Evolutionary conservation across 2,113 vertebrate species (phyloP).

Genomic region (Oncorhynchus kisutch): DNA sequence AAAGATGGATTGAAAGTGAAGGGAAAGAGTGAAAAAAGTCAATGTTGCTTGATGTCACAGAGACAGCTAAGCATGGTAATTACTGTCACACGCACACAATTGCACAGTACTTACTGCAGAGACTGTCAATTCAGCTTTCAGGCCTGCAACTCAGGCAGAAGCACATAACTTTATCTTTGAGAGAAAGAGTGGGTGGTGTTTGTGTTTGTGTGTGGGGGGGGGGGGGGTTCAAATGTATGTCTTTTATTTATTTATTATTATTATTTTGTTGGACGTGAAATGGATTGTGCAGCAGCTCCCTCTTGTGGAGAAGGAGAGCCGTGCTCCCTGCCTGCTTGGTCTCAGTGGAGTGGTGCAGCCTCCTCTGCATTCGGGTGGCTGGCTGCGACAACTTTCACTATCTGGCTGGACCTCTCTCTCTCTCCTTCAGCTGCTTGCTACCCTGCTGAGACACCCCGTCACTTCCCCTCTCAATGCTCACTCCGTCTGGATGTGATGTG

Average conservation of each 20-base stretch:
- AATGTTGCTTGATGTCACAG: constrained; percentile 62
- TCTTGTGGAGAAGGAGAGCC: constrained; percentile 84
- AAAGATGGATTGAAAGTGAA: constrained; percentile 60
- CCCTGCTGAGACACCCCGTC: constrained; percentile 16
- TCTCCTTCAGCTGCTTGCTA: constrained; percentile 42
- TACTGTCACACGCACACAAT: constrained; percentile 66
- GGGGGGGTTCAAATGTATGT: no score
- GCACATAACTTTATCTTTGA: constrained; percentile 59
- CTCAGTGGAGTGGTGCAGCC: neutral
- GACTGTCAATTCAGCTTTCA: constrained; percentile 62
- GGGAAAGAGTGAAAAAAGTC: constrained; percentile 49
- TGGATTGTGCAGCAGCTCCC: constrained; percentile 94
- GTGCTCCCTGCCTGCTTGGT: constrained; percentile 25
- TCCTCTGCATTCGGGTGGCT: constrained; percentile 32
- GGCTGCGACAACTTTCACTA: constrained; percentile 41
- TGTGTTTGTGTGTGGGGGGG: no score
- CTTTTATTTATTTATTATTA: constrained; percentile 9
- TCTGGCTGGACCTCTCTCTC: neutral
- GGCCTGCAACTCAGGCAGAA: constrained; percentile 49
- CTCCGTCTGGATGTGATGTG: constrained; percentile 41
- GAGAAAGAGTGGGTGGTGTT: constrained; percentile 16
- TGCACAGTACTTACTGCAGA: constrained; percentile 55
- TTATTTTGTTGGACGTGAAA: constrained; percentile 51
- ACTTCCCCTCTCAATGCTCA: constrained; percentile 18
- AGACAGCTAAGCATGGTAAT: constrained; percentile 66